Base-by-base conservation (phyloP, 2,888 invertebrate species). In the Lottia gigantea region DNA sequence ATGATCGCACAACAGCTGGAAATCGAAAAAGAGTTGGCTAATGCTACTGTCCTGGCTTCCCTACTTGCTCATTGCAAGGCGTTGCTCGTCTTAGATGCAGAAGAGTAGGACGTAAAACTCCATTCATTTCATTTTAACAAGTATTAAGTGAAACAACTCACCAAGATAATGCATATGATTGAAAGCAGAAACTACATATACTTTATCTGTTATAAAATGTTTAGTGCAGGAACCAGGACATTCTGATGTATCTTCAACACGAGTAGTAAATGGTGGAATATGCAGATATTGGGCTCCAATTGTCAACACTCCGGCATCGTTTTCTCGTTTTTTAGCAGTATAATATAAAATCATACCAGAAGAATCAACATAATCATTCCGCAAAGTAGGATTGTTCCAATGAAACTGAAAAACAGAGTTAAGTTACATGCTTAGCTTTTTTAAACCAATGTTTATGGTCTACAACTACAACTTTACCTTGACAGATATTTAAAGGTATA, bases 161-260 rank as follows among this genome's bases (percentile, higher is more conserved):
- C 82, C 82, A 45, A 81, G 40, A 46, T 78, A 78, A 66, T 82
- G 82, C 82, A 82, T 82, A 64, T 82, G 81, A 63, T 81, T 80
- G 3, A 73, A 12, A 12, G 74, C 80, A 3, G 64, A 64, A 23
- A 74, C 70, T 0, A 81, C 64, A 47, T 75, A 55, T 23, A 82
- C 70, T 0, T 73, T 47, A 4, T 61, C 71, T 12, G 47, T 68
- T 66, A 80, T 71, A 2, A 73, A 19, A 23, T 61, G 15, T 26
- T 55, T 62, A 19, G 73, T 75, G 49, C 74, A 76, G 11, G 65
- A 40, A 31, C 31, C 47, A 3, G 72, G 25, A 47, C 78, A 78
- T 2, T 55, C 66, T 0, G 67, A 68, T 1, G 55, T 25, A 3
- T 69, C 70, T n/a, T 62, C 66, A 23, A 71, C 66, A 40, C 64